phyloP scores from a whole-genome alignment of 2,888 invertebrate species.

The Noctua janthina region DNA sequence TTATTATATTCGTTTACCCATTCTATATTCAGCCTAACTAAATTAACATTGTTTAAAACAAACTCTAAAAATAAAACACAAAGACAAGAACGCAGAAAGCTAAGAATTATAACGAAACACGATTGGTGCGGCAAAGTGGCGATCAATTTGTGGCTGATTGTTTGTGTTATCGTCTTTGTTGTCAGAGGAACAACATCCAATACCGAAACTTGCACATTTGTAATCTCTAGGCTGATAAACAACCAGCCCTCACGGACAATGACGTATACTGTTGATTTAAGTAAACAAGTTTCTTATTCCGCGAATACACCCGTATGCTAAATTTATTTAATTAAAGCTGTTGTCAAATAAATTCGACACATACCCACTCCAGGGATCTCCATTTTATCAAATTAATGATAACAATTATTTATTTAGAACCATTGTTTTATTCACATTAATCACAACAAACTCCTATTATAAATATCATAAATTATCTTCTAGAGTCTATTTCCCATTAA shows the following conservation, averaged over 20 bases:
- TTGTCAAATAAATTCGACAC: constrained; percentile 62
- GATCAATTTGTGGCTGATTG: constrained; percentile 63
- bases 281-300: constrained; percentile 32
- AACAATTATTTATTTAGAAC: constrained; percentile 43
- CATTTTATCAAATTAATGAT: constrained; percentile 73
- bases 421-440: constrained; percentile 47
- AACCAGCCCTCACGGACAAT: constrained; percentile 32
- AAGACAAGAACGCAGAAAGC: constrained; percentile 55
- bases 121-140: constrained; percentile 50
- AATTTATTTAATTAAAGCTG: constrained; percentile 56
- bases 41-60: constrained; percentile 25
- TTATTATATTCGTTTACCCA: constrained; percentile 50
- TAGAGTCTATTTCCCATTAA: constrained; percentile 37
- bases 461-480: constrained; percentile 31
- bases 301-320: constrained; percentile 26
- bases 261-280: constrained; percentile 25
- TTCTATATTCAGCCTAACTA: constrained; percentile 28
- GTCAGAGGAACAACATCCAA: constrained; percentile 75
- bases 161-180: constrained; percentile 80
- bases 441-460: constrained; percentile 32
- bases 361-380: constrained; percentile 85
- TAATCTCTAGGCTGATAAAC: constrained; percentile 40
- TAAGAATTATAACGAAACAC: constrained; percentile 54
- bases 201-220: constrained; percentile 38
- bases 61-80: constrained; percentile 55